Evolutionary conservation across 2,888 invertebrate genomes (phyloP).

Genomic region (Pardosa pseudoannulata): DNA sequence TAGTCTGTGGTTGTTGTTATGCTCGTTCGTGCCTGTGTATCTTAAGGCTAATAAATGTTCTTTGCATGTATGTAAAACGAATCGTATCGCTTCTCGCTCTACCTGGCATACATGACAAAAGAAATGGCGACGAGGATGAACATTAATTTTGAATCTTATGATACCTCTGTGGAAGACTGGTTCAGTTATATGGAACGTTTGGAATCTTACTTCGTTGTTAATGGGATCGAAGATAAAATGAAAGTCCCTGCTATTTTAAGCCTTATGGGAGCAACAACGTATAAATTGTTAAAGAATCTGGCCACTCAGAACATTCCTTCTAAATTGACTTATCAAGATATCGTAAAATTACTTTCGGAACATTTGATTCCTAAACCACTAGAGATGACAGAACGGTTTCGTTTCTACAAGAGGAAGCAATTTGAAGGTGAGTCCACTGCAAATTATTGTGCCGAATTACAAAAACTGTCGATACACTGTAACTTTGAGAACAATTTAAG

Average conservation of each 20-base stretch:
- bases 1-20: constrained; percentile 47
- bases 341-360: constrained; percentile 46
- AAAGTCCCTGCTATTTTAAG: constrained; percentile 46
- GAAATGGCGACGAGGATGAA: too few relatives aligned
- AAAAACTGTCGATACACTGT: constrained; percentile 43
- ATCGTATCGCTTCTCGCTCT: constrained; percentile 40
- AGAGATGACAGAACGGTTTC: constrained; percentile 45
- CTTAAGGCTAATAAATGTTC: constrained; percentile 31
- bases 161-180: too few relatives aligned
- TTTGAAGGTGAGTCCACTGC: constrained; percentile 42
- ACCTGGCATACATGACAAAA: constrained; percentile 44
- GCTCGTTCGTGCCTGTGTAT: constrained; percentile 40
- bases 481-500: constrained; percentile 43
- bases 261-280: constrained; percentile 42
- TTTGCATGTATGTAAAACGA: constrained; percentile 46
- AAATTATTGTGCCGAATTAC: constrained; percentile 43
- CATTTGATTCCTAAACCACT: constrained; percentile 45
- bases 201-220: constrained; percentile 46
- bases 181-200: too few relatives aligned
- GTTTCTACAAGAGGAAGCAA: constrained; percentile 42
- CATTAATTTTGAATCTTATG: too few relatives aligned
- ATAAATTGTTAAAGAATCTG: constrained; percentile 46
- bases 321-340: constrained; percentile 41
- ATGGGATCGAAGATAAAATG: constrained; percentile 39
- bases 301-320: constrained; percentile 40